Base-by-base conservation (phyloP, 2,888 invertebrate species). In the Dasypogon diadema region DNA sequence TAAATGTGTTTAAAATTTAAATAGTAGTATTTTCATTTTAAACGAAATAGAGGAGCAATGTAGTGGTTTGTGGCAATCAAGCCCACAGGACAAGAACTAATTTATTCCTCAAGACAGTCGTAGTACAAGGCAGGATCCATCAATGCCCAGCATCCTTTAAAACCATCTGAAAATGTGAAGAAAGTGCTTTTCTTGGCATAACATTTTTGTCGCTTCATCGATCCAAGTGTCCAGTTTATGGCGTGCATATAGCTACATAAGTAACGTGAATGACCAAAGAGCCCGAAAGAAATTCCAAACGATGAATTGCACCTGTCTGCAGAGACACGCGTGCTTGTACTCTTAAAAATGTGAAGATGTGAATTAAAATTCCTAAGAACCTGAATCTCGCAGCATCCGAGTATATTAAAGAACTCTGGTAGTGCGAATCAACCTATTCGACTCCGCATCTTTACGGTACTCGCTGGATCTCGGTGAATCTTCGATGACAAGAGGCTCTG, bases 291-390 rank as follows among this genome's bases (percentile, higher is more conserved):
- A 74, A 74, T 74, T 74, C 74, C 74, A 74, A 42, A 37, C 74
- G 74, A 74, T 74, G 74, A 63, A 74, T 74, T 74, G 74, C 74
- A 74, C 74, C 74, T 74, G 74, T 74, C 60, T 51, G 24, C 24
- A 74, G 74, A 74, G 63, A 74, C 63, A 74, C 74, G 74, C 63
- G 74, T 74, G 63, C 74, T 74, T 74, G 63, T 74, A 74, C 63
- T 74, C 60, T 74, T 74, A 74, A 74, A 74, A 60, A 74, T 60
- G 60, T 51, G 51, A 74, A 63, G 60, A 74, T 60, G 60, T 74
- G 74, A 74, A 74, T 74, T 74, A 74, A 74, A 74, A 74, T 74
- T 74, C 74, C 74, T 63, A 22, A 74, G 63, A 74, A 74, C 74
- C 74, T 73, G 73, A 73, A 58, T 58, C 46, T 2, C 26, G 30